A percentile compares a stretch with the other conserved stretches of the same genome.
Evolutionary conservation across 2,113 vertebrate genomes (phyloP).

Genomic region (Halcyon malimbica): DNA sequence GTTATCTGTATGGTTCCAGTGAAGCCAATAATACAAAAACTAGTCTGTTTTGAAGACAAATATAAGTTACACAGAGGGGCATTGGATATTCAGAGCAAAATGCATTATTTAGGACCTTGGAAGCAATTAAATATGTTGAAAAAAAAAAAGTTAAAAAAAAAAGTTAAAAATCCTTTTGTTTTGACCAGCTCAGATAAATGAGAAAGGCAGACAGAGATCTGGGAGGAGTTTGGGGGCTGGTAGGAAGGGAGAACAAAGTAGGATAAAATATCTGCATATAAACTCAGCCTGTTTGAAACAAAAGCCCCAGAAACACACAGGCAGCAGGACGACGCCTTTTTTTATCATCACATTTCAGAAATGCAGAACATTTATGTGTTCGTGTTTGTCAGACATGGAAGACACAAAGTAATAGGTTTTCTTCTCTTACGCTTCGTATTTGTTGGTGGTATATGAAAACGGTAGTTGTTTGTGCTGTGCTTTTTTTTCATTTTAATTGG

Average conservation of each 20-base stretch:
- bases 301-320: background rate
- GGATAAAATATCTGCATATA: background rate
- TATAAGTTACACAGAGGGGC: background rate
- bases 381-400: slow-evolving; percentile 13
- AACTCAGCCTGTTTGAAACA: slow-evolving; percentile 9
- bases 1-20: background rate
- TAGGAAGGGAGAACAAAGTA: background rate
- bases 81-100: background rate
- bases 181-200: background rate
- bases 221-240: background rate
- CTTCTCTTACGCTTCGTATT: background rate
- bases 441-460: background rate
- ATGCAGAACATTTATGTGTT: background rate
- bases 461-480: background rate
- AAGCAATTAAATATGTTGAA: background rate
- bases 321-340: background rate
- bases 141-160: background rate
- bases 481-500: slow-evolving; percentile 31
- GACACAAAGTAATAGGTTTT: slow-evolving; percentile 33
- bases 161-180: background rate
- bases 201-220: background rate
- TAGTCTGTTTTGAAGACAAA: background rate
- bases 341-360: slow-evolving; percentile 42
- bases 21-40: background rate
- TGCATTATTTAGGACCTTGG: background rate